Evolutionary conservation across 2,888 invertebrate genomes (phyloP), one percentile per base, ranked within the genome.

Genomic region (Tachystola acroxantha): DNA sequence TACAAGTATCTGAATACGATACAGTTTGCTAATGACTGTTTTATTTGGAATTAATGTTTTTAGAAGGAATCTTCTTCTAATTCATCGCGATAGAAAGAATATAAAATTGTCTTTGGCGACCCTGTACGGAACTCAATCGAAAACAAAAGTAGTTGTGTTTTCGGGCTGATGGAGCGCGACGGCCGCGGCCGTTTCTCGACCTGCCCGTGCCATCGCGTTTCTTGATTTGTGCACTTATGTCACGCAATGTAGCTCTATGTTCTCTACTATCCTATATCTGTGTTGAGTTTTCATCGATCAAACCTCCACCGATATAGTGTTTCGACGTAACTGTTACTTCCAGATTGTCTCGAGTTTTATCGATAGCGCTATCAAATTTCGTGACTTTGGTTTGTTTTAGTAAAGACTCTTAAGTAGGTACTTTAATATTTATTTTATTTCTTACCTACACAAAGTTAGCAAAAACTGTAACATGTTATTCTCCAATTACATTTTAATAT

Each of bases 201-300:
- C 61, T 53, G 61, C 48, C 61, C 56, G 75, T 69, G 53, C 75
- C 73, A 70, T 75, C 73, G 63, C 76, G 59, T 53, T 45, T 36
- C 30, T 16, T 59, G 60, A 66, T 64, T 68, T 63, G 65, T 64
- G 52, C 36, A 35, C 46, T 39, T 40, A 38, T 54, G 61, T 67
- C 75, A 76, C 73, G 76, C 74, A 53, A 74, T 53, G 40, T 56
- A 55, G 22, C 20, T 26, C 34, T 30, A 22, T 14, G 10, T 14
- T n/a, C 13, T 28, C 3, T 9, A 12, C 13, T n/a, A 28, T 12
- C 12, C 10, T 12, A 7, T 29, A 5, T n/a, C 10, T 22, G 6
- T 22, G 31, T 32, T 33, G 55, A 53, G 57, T 51, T 60, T 57
- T 46, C 40, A 71, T 73, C 61, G 67, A 71, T 50, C 58, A 57